Percentiles rank a stretch among this genome's conserved stretches.
These are phyloP conservation scores for Sarcophaga peregrina DNA, from an alignment of 1,140 invertebrate species.

Conservation along the genomic window DNA sequence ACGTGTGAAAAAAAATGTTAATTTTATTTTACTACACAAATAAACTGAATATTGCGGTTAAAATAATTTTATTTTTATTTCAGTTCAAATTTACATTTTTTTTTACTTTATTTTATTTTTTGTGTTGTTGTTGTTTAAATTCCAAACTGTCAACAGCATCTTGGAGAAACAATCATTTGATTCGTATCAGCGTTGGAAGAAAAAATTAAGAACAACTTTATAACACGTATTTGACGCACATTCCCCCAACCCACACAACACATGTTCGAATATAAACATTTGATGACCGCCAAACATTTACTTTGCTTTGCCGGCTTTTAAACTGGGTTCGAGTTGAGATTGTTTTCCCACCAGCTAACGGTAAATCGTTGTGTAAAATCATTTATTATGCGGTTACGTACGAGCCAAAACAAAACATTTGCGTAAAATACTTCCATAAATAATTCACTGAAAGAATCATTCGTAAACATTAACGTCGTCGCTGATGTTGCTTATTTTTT, in stretches of 20 bases:
- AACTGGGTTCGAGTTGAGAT: background rate
- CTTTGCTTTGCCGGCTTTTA: background rate
- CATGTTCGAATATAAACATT: background rate
- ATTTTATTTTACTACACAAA: background rate
- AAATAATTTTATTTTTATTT: no score
- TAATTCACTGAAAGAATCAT: background rate
- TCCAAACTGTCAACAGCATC: conserved; percentile 21
- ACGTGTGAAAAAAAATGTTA: conserved; percentile 11
- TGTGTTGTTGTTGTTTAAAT: conserved; percentile 2
- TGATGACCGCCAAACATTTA: background rate
- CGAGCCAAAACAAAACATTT: background rate
- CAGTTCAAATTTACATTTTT: background rate
- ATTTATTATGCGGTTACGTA: background rate
- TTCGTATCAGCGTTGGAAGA: background rate
- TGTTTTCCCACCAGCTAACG: background rate
- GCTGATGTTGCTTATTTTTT: background rate
- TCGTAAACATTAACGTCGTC: background rate
- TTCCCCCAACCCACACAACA: background rate
- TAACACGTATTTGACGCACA: background rate
- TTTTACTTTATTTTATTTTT: background rate
- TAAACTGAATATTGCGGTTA: background rate
- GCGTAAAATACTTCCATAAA: conserved; percentile 7
- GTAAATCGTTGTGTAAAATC: background rate
- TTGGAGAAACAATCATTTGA: background rate
- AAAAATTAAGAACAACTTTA: background rate